phyloP scores from a whole-genome alignment of 2,797 vertebrate species.

The Periophthalmus magnuspinnatus region DNA sequence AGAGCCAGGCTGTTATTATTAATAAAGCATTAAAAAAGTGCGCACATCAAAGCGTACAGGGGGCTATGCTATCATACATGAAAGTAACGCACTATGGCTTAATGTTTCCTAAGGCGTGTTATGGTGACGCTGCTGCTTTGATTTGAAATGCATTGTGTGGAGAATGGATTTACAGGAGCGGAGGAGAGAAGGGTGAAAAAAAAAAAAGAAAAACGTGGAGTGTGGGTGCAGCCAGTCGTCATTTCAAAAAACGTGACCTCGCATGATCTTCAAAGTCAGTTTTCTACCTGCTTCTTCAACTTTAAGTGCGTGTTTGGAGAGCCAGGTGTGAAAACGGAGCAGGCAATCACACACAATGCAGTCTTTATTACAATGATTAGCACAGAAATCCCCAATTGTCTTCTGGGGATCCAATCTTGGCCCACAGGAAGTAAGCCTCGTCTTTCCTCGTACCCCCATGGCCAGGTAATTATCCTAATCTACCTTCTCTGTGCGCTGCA shows the following conservation, averaged over 20 bases:
- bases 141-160: constrained; percentile 84
- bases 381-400: constrained; percentile 23
- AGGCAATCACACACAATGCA: constrained; percentile 19
- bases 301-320: constrained; percentile 43
- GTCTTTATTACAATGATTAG: constrained; percentile 25
- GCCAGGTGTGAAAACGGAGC: constrained; percentile 29
- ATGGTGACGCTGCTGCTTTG: constrained; percentile 79
- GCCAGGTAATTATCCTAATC: constrained; percentile 76
- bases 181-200: constrained; percentile 41
- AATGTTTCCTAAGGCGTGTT: constrained; percentile 83
- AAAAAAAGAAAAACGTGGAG: constrained; percentile 23
- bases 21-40: constrained; percentile 81
- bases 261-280: constrained; percentile 80
- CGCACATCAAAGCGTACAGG: constrained; percentile 82
- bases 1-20: constrained; percentile 76
- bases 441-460: constrained; percentile 52
- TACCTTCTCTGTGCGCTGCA: constrained; percentile 66
- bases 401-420: constrained; percentile 36
- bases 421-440: constrained; percentile 56
- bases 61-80: constrained; percentile 82
- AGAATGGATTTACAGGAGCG: constrained; percentile 81
- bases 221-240: constrained; percentile 69
- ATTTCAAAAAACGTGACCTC: constrained; percentile 81
- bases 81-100: constrained; percentile 82
- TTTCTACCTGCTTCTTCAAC: constrained; percentile 62